Base-by-base conservation (phyloP, 2,888 invertebrate species). In the Andrena dorsata region DNA sequence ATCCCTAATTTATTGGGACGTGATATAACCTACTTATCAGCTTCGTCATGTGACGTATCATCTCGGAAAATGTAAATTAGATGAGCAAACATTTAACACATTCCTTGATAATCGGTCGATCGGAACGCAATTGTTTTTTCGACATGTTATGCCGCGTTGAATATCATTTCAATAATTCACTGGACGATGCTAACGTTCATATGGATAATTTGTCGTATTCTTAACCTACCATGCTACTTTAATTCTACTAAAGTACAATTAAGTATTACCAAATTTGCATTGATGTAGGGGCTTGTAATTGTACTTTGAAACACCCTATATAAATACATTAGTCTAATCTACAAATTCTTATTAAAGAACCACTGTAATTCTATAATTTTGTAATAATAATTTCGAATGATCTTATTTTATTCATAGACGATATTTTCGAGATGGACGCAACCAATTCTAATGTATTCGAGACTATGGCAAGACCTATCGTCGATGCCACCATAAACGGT, bases 401-500 rank as follows among this genome's bases (percentile, higher is more conserved):
- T 41, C 16, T 20, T 63, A 61, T 69, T 68, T 64, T 70, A 49
- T 70, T 89, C 95, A 68, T 93, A 97, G 97, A 98, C 94, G 95
- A 96, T 92, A 96, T 97, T 28, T 97, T 97, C 90, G 95, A 95
- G 86, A 94, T 95, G 77, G 91, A 94, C 6, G 94, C 94, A 61
- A 97, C 96, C 65, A 91, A 93, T 70, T 94, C 95, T 69, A 94
- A 95, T 74, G 95, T 97, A 0, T 97, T 97, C 91, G 93, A 96
- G 84, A 95, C 95, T 76, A 94, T 97, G 85, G 97, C 96, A 0
- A 95, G 96, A 88, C 96, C 97, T 0, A 96, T 97, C 83, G 96
- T 97, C 4, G 95, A 96, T 82, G 95, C 96, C 0, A 96, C 96
- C 0, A 94, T 97, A n/a, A 95, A 95, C 83, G 98, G 98, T 5